Percentiles rank a stretch among this genome's conserved stretches.
phyloP scores from a whole-genome alignment of 1,140 invertebrate genomes.

The Dreissena rostriformis region DNA sequence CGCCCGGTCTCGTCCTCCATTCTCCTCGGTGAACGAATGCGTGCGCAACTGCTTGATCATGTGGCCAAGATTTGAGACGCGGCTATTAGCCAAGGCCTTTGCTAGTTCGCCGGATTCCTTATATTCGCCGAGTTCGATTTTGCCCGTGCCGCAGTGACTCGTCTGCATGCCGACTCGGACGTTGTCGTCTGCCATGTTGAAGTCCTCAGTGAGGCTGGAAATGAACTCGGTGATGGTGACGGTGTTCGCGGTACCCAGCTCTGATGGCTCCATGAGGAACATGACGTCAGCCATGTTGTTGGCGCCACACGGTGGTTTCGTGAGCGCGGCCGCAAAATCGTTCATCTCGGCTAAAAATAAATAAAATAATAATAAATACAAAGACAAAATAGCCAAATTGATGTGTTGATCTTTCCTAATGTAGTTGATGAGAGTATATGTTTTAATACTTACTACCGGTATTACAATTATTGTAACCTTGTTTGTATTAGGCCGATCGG shows the following conservation, averaged over 20 bases:
- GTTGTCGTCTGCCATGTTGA: slow-evolving; percentile 41
- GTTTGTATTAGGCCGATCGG: too few species aligned
- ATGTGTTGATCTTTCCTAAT: too few species aligned
- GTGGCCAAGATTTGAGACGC: not conserved
- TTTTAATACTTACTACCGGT: too few species aligned
- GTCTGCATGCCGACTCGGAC: slow-evolving; percentile 42
- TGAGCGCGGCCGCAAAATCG: too few species aligned
- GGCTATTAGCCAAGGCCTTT: slow-evolving; percentile 11
- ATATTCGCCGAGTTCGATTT: slow-evolving; percentile 22
- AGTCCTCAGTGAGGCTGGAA: slow-evolving; percentile 17
- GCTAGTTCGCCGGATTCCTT: not conserved
- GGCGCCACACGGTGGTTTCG: too few species aligned
- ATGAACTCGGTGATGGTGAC: slow-evolving; percentile 43
- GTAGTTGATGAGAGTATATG: too few species aligned
- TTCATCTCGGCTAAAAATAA: too few species aligned
- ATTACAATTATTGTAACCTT: too few species aligned
- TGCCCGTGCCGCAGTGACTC: slow-evolving; percentile 24
- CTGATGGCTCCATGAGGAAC: slow-evolving; percentile 44
- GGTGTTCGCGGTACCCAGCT: too few species aligned
- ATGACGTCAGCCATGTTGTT: too few species aligned
- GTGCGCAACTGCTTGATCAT: slow-evolving; percentile 54
- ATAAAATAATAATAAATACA: too few species aligned
- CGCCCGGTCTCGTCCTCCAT: slow-evolving; percentile 60
- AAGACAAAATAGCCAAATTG: too few species aligned
- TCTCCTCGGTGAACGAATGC: slow-evolving; percentile 57